phyloP scores from a whole-genome alignment of 2,888 invertebrate species.

The Suillia variegata region DNA sequence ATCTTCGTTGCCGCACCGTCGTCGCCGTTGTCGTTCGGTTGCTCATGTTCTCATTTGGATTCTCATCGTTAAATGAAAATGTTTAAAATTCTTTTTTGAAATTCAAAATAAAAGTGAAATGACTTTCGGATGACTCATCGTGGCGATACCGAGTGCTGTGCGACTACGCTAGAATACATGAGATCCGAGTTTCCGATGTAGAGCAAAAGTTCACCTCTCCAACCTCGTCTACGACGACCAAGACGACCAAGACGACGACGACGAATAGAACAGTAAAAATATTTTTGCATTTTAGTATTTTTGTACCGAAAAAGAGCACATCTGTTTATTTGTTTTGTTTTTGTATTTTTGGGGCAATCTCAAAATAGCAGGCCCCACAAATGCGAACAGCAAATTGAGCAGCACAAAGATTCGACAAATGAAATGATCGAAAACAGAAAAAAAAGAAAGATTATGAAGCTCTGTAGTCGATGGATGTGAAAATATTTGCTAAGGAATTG shows the following conservation, averaged over 20 bases:
- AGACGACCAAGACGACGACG: no score
- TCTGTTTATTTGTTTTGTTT: conserved; percentile 19
- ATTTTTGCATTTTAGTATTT: conserved; percentile 21
- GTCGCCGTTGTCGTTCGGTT: no score
- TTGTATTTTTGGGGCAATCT: conserved; percentile 8
- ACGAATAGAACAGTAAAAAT: background rate
- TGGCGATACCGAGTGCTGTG: conserved; percentile 1
- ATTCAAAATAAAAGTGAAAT: conserved; percentile 43
- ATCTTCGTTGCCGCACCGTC: no score
- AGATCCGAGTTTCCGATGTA: background rate
- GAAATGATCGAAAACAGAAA: background rate
- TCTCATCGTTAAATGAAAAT: no score
- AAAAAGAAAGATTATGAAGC: no score
- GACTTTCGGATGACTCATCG: conserved; percentile 45
- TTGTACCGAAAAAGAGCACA: conserved; percentile 22
- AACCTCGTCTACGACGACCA: no score
- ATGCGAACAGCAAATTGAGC: background rate
- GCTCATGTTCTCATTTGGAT: no score
- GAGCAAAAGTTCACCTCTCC: conserved; percentile 22
- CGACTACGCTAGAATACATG: background rate
- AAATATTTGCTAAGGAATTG: no score
- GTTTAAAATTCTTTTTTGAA: background rate
- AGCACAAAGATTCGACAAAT: background rate
- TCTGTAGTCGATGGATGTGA: no score
- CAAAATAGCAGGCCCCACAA: conserved; percentile 3